phyloP scores from a whole-genome alignment of 1,140 invertebrate species.

The Lordiphosa clarofinis region DNA sequence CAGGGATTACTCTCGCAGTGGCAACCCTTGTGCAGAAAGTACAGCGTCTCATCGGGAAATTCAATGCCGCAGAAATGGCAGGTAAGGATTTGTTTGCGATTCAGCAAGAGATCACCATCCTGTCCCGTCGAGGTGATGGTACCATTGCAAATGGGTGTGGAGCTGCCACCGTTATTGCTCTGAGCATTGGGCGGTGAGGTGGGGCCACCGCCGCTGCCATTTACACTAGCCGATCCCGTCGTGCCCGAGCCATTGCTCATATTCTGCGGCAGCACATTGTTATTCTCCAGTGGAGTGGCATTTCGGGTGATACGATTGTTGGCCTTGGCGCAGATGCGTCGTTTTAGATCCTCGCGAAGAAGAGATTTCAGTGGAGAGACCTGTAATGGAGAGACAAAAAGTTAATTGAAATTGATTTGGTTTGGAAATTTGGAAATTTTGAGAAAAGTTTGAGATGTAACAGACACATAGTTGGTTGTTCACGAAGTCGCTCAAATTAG shows the following conservation, averaged over 20 bases:
- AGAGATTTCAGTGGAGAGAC: conserved; percentile 91
- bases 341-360: conserved; percentile 88
- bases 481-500: too few species aligned
- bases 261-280: conserved; percentile 61
- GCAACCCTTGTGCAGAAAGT: conserved; percentile 98
- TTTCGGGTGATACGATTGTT: conserved; percentile 80
- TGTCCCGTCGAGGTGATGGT: conserved; percentile 84
- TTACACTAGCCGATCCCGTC: conserved; percentile 13
- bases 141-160: conserved; percentile 82
- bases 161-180: conserved; percentile 41
- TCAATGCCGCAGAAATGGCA: conserved; percentile 95
- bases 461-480: too few species aligned
- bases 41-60: conserved; percentile 96
- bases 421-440: too few species aligned
- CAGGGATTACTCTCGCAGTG: conserved; percentile 98
- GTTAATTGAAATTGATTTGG: too few species aligned
- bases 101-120: conserved; percentile 79
- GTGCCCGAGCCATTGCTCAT: conserved; percentile 39
- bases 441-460: too few species aligned
- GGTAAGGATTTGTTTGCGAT: conserved; percentile 82
- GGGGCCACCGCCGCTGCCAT: conserved; percentile 34
- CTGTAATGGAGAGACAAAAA: conserved; percentile 66
- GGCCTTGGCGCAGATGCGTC: conserved; percentile 85
- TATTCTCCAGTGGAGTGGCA: conserved; percentile 64
- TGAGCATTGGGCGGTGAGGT: conserved; percentile 14